These are phyloP conservation scores for Natator depressus DNA, from an alignment of 2,113 vertebrate species.

Conservation along the genomic window DNA sequence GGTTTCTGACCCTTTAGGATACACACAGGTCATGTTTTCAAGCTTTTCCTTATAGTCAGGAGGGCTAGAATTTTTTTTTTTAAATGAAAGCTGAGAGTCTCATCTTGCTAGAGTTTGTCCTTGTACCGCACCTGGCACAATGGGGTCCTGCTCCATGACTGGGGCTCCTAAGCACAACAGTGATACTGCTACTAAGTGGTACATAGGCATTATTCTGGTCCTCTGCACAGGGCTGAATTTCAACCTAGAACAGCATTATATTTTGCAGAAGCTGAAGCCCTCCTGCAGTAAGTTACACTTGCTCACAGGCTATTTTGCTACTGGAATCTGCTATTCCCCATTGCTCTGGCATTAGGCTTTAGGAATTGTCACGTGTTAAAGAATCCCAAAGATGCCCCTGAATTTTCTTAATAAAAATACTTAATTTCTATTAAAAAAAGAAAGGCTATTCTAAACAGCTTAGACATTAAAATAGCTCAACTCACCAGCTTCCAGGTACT, in stretches of 20 bases:
- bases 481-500: neutral
- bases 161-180: neutral
- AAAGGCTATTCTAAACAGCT: neutral
- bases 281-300: neutral
- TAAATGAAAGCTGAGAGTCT: neutral
- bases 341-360: neutral
- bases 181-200: neutral
- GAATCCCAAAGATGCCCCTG: accelerated
- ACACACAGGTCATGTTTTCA: neutral
- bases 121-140: neutral
- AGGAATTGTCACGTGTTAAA: accelerated
- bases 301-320: neutral
- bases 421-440: accelerated
- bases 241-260: neutral
- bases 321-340: neutral
- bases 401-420: neutral
- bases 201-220: neutral
- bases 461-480: neutral
- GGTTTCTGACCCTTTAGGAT: neutral
- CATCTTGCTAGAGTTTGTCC: neutral
- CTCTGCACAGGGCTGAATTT: too few relatives aligned
- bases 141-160: neutral
- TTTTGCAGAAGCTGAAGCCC: neutral
- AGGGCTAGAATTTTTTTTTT: neutral
- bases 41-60: neutral